Evolutionary conservation across 2,888 invertebrate species (phyloP), one percentile per base, ranked within the genome.

Genomic region (Archaeoteleia sp.): DNA sequence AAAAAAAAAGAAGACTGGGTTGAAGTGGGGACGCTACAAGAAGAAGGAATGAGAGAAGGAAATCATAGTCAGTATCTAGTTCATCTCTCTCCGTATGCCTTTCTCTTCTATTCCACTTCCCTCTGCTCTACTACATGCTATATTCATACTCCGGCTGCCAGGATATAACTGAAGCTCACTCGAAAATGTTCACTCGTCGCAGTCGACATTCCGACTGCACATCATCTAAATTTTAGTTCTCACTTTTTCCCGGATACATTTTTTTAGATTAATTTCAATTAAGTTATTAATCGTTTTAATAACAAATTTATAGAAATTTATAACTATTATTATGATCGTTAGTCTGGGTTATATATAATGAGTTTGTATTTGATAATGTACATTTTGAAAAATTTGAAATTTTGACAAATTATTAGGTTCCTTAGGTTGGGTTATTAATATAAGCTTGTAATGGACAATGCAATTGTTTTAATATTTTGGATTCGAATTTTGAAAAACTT

Each of bases 91-190:
- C 80, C 77, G 76, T 72, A 75, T 77, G 78, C 85, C 85, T 85
- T 85, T 85, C 85, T 85, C 85, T 84, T 85, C 78, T 84, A 85
- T 84, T 81, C 85, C 81, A 85, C 85, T 85, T 85, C 76, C 76
- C 77, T 73, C 63, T 72, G 63, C 67, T 71, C 76, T 67, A 70
- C 69, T 75, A 70, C 70, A 69, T 69, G 61, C 45, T 76, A 78
- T 72, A 75, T 75, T 77, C 76, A 73, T 69, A 73, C 68, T 42
- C 53, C 30, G 71, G 53, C 72, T 70, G 53, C 45, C 62, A 66
- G 74, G 70, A 82, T 83, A 83, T 83, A 83, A 82, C 83, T 81
- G 79, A 80, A 80, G 77, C 74, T 77, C 75, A 69, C 71, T 76
- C 76, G 77, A 79, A 75, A 79, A 71, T 71, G 73, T 74, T 74